phyloP scores from a whole-genome alignment of 2,888 invertebrate species.

The Brenthis daphne region DNA sequence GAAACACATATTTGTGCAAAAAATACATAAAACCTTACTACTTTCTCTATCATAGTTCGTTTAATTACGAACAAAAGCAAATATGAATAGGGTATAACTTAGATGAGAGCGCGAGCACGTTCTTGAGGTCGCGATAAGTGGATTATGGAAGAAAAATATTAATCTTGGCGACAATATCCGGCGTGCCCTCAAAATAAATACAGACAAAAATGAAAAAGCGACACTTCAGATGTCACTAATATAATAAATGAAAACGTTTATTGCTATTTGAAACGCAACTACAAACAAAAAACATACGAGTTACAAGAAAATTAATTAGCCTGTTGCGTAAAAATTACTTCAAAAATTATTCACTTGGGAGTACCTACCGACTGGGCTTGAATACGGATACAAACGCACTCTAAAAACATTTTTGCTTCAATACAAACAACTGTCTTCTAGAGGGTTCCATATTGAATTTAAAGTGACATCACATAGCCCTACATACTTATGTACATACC shows the following conservation, averaged over 20 bases:
- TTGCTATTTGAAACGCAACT: not conserved
- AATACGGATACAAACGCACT: too few relatives aligned
- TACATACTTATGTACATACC: too few relatives aligned
- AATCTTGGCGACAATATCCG: conserved; percentile 31
- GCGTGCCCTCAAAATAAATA: conserved; percentile 22
- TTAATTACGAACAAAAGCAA: conserved; percentile 3
- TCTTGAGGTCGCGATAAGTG: conserved; percentile 22
- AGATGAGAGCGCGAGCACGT: conserved; percentile 2
- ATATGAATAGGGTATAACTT: conserved; percentile 1
- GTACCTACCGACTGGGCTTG: too few relatives aligned
- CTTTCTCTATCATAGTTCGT: not conserved
- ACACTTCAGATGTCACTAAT: conserved; percentile 5
- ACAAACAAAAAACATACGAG: too few relatives aligned
- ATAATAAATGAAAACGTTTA: conserved; percentile 11
- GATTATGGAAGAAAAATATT: conserved; percentile 28
- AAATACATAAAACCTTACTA: not conserved
- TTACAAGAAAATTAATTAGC: not conserved
- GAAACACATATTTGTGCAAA: too few relatives aligned
- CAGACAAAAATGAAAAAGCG: conserved; percentile 14
- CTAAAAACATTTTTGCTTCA: too few relatives aligned
- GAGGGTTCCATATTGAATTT: too few relatives aligned
- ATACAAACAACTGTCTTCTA: too few relatives aligned
- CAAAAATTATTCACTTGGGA: too few relatives aligned
- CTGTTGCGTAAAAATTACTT: too few relatives aligned
- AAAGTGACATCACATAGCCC: too few relatives aligned